phyloP scores from a whole-genome alignment of 30 jellyfish, hydroid and myxozoan genomes.

The Aurelia sp. region DNA sequence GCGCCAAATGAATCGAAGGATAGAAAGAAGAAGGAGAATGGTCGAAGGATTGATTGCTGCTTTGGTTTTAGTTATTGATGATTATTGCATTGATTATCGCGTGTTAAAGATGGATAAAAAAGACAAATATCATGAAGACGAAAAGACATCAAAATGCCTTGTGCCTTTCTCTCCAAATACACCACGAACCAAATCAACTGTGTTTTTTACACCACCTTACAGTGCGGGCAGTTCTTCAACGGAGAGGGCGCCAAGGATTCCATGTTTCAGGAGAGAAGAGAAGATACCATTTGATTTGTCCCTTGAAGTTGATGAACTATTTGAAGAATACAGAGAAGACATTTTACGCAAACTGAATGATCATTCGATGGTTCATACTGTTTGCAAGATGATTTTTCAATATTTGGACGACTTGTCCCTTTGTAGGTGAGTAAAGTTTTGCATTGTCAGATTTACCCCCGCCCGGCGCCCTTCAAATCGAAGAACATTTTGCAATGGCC shows the following conservation, averaged over 20 bases:
- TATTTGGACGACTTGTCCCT: slow-evolving; percentile 59
- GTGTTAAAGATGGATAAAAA: slow-evolving; percentile 36
- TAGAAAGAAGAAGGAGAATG: not conserved
- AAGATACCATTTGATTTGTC: slow-evolving; percentile 46
- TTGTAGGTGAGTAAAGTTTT: slow-evolving; percentile 33
- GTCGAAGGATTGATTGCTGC: not conserved
- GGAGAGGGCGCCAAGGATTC: slow-evolving; percentile 10
- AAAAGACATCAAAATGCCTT: not conserved
- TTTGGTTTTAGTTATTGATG: not conserved
- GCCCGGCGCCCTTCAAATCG: no score
- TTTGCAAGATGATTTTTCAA: slow-evolving; percentile 26
- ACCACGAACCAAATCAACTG: slow-evolving; percentile 47
- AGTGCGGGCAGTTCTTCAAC: slow-evolving; percentile 13
- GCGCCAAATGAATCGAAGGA: slow-evolving; percentile 46
- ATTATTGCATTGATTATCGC: slow-evolving; percentile 6
- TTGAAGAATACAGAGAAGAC: slow-evolving; percentile 31
- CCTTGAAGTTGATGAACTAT: slow-evolving; percentile 28
- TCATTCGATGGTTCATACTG: slow-evolving; percentile 23
- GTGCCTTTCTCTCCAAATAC: slow-evolving; percentile 52
- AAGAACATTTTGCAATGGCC: no score
- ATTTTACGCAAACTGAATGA: slow-evolving; percentile 28
- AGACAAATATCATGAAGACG: slow-evolving; percentile 11
- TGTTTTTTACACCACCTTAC: slow-evolving; percentile 54
- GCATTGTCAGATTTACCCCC: not conserved
- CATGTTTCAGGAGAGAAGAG: slow-evolving; percentile 14